Evolutionary conservation across 2,888 invertebrate genomes (phyloP).

Genomic region (Drosophila rubida): DNA sequence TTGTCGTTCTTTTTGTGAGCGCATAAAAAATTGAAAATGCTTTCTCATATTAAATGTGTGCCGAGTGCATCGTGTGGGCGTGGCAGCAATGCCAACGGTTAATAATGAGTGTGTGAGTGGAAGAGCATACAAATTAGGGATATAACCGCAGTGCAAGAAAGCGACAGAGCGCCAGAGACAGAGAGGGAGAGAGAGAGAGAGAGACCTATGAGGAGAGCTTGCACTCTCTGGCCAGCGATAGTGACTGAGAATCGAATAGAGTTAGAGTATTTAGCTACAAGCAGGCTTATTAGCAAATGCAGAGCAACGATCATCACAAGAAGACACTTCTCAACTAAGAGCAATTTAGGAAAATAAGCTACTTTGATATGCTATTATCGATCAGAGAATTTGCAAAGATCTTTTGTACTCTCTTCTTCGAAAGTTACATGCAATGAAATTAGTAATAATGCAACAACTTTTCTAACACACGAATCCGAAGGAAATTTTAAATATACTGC

Average conservation of each 20-base stretch:
- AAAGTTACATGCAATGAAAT: too few species aligned
- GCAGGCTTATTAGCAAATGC: too few species aligned
- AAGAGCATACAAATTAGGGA: constrained; percentile 25
- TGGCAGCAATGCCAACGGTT: constrained; percentile 48
- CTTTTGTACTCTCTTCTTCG: too few species aligned
- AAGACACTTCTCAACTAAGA: too few species aligned
- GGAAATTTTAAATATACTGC: too few species aligned
- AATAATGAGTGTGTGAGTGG: constrained; percentile 56
- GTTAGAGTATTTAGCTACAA: not conserved
- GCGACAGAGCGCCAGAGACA: not conserved
- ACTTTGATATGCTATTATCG: too few species aligned
- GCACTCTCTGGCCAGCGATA: too few species aligned
- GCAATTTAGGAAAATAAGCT: too few species aligned
- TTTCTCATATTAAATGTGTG: constrained; percentile 78
- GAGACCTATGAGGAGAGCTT: not conserved
- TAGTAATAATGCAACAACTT: too few species aligned
- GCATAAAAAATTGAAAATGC: constrained; percentile 77
- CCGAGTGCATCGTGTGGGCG: constrained; percentile 49
- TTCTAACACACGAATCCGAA: too few species aligned
- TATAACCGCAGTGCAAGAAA: not conserved
- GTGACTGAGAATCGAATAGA: not conserved
- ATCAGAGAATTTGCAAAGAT: too few species aligned
- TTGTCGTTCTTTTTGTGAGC: constrained; percentile 50
- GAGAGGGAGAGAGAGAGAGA: not conserved
- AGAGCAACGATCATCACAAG: too few species aligned